Base-by-base conservation (phyloP, 1,140 invertebrate genomes). In the Magallana ariakensis region DNA sequence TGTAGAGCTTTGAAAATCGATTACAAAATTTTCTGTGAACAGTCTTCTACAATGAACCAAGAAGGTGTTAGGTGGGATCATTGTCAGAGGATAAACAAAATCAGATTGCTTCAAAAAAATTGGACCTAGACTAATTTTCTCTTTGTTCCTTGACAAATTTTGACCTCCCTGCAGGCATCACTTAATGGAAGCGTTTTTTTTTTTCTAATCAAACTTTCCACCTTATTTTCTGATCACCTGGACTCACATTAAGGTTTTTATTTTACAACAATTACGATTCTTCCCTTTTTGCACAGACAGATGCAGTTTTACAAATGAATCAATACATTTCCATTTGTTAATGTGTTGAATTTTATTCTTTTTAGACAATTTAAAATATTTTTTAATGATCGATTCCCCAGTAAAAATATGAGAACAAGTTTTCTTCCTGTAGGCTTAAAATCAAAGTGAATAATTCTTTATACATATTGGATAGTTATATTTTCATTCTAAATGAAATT, bases 1-100 rank as follows among this genome's bases (percentile, higher is more conserved):
- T 70, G 19, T 70, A 22, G 9, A 70, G 62, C 10, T 70, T 70
- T 70, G 62, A 70, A 22, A 70, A 70, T 70, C 62, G 62, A 70
- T 70, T 70, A 70, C 62, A 70, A 19, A 70, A 22, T 19, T 10
- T 70, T 22, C 19, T 22, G 62, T 70, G 22, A 70, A 70, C 62
- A 70, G 8, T 11, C 62, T 22, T 22, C 19, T 19, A 70, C 62
- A 70, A 70, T 70, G 26, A 70, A 22, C 62, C 19, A 22, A 33
- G 62, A 70, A 70, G 62, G 62, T 70, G 62, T 1, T 22, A 13
- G 62, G 62, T 9, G 26, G 62, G 62, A 10, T 70, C 22, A 70
- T 70, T 70, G 62, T 26, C 11, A 22, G 11, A 11, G 19, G 22
- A 70, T 26, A 70, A 70, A 70, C 62, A 70, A 19, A 19, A 70